phyloP scores from a whole-genome alignment of 1,140 invertebrate species.

The Odontomachus brunneus region DNA sequence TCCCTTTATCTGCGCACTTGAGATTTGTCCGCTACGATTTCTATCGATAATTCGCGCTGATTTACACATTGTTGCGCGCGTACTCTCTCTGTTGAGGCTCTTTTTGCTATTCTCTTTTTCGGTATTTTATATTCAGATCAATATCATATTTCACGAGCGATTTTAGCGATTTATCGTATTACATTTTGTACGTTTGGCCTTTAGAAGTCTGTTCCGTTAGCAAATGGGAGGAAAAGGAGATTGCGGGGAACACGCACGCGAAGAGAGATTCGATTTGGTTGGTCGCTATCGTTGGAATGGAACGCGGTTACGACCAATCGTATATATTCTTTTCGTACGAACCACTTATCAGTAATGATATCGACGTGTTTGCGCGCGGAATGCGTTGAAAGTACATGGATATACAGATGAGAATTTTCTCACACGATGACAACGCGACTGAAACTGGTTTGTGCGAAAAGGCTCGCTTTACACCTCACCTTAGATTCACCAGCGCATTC shows the following conservation, averaged over 20 bases:
- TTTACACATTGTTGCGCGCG: neutral
- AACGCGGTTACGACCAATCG: constrained; percentile 28
- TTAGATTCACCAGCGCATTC: constrained; percentile 15
- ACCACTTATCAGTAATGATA: constrained; percentile 9
- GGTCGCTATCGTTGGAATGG: constrained; percentile 20
- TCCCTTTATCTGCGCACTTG: too few relatives aligned
- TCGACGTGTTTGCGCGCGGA: constrained; percentile 8
- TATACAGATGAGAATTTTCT: constrained; percentile 40
- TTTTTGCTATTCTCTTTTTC: neutral
- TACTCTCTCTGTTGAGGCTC: neutral
- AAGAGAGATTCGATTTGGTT: constrained; percentile 11
- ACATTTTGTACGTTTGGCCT: constrained; percentile 25
- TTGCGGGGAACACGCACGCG: constrained; percentile 16
- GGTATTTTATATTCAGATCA: constrained; percentile 4
- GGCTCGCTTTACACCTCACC: neutral
- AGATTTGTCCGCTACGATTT: neutral
- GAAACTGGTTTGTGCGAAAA: constrained; percentile 36
- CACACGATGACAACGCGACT: neutral
- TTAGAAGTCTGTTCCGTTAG: neutral
- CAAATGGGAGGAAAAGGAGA: constrained; percentile 1
- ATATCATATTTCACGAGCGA: constrained; percentile 19
- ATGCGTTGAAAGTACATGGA: constrained; percentile 8
- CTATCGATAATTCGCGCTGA: neutral
- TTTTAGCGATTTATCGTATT: constrained; percentile 33
- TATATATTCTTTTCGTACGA: constrained; percentile 37